These are phyloP conservation scores for Heterotis niloticus DNA, from an alignment of 2,113 vertebrate species.

Conservation along the genomic window DNA sequence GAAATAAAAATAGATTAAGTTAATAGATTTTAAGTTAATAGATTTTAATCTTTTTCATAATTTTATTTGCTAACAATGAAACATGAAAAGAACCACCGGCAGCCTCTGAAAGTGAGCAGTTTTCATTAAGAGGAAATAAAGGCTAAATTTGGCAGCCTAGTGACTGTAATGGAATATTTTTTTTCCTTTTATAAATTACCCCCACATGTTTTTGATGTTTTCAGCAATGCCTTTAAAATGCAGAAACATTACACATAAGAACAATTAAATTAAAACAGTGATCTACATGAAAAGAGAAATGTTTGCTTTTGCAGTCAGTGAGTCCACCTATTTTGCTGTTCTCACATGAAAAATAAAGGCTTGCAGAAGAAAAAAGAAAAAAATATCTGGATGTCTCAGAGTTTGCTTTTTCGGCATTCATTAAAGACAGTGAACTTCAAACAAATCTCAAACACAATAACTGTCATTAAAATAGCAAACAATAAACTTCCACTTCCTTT, in stretches of 20 bases:
- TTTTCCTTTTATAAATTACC: too few relatives aligned
- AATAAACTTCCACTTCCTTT: constrained; percentile 57
- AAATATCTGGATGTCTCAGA: constrained; percentile 44
- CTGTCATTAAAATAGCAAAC: constrained; percentile 58
- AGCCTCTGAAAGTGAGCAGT: too few relatives aligned
- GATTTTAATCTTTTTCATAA: too few relatives aligned
- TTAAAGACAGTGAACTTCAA: constrained; percentile 51
- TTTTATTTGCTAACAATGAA: too few relatives aligned
- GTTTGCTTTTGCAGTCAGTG: background rate
- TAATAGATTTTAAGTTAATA: too few relatives aligned
- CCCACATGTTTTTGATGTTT: too few relatives aligned
- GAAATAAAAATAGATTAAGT: too few relatives aligned
- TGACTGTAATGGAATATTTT: too few relatives aligned
- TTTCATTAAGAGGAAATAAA: too few relatives aligned
- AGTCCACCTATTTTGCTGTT: background rate
- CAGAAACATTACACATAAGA: background rate
- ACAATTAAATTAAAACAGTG: background rate
- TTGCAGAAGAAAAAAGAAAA: constrained; percentile 45
- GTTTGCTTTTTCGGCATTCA: constrained; percentile 48
- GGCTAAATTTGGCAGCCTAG: too few relatives aligned
- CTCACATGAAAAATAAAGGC: constrained; percentile 13
- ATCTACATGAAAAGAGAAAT: background rate
- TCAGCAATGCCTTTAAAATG: too few relatives aligned
- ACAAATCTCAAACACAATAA: constrained; percentile 56
- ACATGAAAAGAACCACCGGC: too few relatives aligned